phyloP scores from a whole-genome alignment of 2,113 vertebrate genomes.

The Macrotis lagotis region DNA sequence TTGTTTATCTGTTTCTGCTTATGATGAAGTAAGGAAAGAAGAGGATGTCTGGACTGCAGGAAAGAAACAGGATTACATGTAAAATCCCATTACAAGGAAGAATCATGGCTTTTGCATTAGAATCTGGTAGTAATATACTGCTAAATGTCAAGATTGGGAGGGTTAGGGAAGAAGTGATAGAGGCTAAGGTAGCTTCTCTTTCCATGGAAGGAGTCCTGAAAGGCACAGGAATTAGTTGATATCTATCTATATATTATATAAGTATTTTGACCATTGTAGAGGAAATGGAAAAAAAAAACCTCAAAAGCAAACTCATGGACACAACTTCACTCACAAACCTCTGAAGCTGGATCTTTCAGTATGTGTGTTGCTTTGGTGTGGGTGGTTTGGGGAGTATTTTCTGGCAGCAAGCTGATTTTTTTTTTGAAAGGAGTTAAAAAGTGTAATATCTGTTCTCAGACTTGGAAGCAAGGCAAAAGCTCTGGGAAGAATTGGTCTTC shows the following conservation, averaged over 20 bases:
- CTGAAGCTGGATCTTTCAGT: slow-evolving; percentile 34
- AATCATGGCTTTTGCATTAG: slow-evolving; percentile 31
- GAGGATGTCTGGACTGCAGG: slow-evolving; percentile 70
- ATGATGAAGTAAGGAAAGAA: slow-evolving; percentile 75
- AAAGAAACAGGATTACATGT: slow-evolving; percentile 73
- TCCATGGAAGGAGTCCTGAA: slow-evolving; percentile 53
- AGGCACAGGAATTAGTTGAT: slow-evolving; percentile 12
- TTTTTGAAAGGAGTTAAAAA: slow-evolving; percentile 31
- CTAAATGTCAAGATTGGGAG: slow-evolving; percentile 47
- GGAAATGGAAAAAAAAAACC: slow-evolving; percentile 36
- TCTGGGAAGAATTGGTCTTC: background rate
- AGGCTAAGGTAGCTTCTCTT: slow-evolving; percentile 19
- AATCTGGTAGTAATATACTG: slow-evolving; percentile 53
- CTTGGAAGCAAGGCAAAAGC: slow-evolving; percentile 8
- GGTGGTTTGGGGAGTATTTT: slow-evolving; percentile 43
- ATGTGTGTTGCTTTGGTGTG: slow-evolving; percentile 43
- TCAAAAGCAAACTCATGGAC: slow-evolving; percentile 18
- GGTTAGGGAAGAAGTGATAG: slow-evolving; percentile 44
- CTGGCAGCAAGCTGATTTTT: background rate
- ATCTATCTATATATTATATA: slow-evolving; percentile 29
- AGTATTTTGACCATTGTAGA: slow-evolving; percentile 32
- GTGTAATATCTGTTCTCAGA: slow-evolving; percentile 33
- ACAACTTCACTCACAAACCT: slow-evolving; percentile 35
- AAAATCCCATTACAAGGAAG: slow-evolving; percentile 23
- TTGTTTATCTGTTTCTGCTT: slow-evolving; percentile 66